phyloP scores from a whole-genome alignment of 2,888 invertebrate genomes.

The Aricia artaxerxes region DNA sequence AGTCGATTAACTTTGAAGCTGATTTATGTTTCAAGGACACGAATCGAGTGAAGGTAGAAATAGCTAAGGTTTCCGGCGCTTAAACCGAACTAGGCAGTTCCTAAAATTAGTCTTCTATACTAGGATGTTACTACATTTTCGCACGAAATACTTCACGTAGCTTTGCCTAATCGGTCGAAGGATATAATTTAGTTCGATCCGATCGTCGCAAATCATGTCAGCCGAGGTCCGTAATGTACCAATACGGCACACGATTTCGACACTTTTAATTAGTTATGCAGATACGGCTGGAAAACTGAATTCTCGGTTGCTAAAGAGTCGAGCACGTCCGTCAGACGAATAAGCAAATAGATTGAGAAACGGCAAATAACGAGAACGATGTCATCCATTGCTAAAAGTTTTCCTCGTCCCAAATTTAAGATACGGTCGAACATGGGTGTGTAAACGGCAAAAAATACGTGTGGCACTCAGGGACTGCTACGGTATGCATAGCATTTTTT shows the following conservation, averaged over 20 bases:
- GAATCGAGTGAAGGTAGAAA: background rate
- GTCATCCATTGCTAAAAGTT: conserved; percentile 51
- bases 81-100: background rate
- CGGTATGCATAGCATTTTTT: too few relatives aligned
- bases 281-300: conserved; percentile 40
- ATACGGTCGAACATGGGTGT: background rate
- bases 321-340: conserved; percentile 49
- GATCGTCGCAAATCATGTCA: conserved; percentile 19
- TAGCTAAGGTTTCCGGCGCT: background rate
- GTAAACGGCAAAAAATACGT: background rate
- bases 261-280: conserved; percentile 38
- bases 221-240: conserved; percentile 6
- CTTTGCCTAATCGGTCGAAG: conserved; percentile 3
- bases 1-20: conserved; percentile 13
- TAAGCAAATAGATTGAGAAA: conserved; percentile 52
- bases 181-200: background rate
- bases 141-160: background rate
- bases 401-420: conserved; percentile 6
- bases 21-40: conserved; percentile 9
- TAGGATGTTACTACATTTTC: conserved; percentile 13
- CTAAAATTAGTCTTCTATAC: background rate
- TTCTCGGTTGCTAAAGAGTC: conserved; percentile 40
- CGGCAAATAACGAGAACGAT: conserved; percentile 43
- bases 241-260: conserved; percentile 35
- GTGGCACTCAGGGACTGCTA: too few relatives aligned